phyloP scores from a whole-genome alignment of 64 coral and sea anemone genomes.

The Orbicella faveolata region DNA sequence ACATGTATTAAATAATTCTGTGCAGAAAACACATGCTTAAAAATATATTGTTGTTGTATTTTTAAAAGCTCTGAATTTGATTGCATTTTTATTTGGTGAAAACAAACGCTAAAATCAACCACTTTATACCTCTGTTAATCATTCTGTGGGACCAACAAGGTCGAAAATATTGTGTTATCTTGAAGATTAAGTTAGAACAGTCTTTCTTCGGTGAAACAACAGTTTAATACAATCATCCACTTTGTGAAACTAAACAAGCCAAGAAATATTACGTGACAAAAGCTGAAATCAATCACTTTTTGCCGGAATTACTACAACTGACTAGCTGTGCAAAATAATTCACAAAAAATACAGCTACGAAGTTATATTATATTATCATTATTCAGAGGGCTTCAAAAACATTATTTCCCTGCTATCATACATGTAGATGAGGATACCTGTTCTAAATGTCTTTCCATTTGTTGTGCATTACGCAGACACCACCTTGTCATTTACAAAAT shows the following conservation, averaged over 20 bases:
- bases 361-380: neutral
- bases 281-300: no score
- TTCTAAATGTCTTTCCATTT: neutral
- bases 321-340: no score
- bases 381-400: neutral
- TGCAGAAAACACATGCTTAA: no score
- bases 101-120: no score
- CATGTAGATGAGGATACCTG: neutral
- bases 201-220: neutral
- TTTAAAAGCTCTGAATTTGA: no score
- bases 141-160: no score
- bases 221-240: neutral
- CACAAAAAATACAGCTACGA: neutral
- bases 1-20: no score
- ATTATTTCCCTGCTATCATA: neutral
- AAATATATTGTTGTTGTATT: no score
- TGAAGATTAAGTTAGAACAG: neutral
- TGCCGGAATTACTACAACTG: no score
- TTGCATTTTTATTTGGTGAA: no score
- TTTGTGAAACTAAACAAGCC: neutral
- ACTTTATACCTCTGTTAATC: no score
- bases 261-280: neutral
- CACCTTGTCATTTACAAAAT: neutral
- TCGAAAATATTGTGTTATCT: no score
- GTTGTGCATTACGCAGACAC: neutral